Evolutionary conservation across 2,113 vertebrate genomes (phyloP).

Genomic region (Leiothrix lutea): DNA sequence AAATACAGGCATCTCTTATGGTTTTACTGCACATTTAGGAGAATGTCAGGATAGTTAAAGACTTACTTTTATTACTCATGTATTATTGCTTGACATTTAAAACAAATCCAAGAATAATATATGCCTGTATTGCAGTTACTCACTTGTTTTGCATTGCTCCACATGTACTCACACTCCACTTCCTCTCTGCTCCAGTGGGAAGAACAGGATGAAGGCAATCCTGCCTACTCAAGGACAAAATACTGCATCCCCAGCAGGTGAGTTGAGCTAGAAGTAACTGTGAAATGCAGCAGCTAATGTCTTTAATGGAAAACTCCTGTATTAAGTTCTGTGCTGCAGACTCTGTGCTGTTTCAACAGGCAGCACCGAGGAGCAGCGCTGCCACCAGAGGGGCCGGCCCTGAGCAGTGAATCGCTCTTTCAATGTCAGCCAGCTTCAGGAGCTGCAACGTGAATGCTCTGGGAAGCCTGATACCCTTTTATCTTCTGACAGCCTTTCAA

Average conservation of each 20-base stretch:
- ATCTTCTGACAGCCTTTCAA: slow-evolving; percentile 12
- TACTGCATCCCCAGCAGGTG: background rate
- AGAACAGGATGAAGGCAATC: background rate
- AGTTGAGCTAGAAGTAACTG: background rate
- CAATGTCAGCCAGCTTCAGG: background rate
- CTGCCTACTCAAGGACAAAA: background rate
- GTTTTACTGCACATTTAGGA: slow-evolving; percentile 3
- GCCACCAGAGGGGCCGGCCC: background rate
- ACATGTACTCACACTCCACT: background rate
- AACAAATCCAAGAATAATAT: background rate
- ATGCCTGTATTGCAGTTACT: background rate
- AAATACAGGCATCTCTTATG: slow-evolving; percentile 11
- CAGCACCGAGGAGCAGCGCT: background rate
- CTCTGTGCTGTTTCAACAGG: background rate
- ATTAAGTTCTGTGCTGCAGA: background rate
- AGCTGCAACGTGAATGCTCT: background rate
- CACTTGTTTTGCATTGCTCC: background rate
- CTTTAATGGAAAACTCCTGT: background rate
- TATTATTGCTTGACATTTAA: slow-evolving; percentile 10
- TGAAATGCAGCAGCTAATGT: background rate
- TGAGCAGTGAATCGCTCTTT: background rate
- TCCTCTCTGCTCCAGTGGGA: background rate
- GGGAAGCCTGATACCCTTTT: background rate
- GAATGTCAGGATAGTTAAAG: slow-evolving; percentile 1
- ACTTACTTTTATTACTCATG: slow-evolving; percentile 25